These are phyloP conservation scores for Pseudorasbora parva DNA, from an alignment of 2,113 vertebrate genomes.

Conservation along the genomic window DNA sequence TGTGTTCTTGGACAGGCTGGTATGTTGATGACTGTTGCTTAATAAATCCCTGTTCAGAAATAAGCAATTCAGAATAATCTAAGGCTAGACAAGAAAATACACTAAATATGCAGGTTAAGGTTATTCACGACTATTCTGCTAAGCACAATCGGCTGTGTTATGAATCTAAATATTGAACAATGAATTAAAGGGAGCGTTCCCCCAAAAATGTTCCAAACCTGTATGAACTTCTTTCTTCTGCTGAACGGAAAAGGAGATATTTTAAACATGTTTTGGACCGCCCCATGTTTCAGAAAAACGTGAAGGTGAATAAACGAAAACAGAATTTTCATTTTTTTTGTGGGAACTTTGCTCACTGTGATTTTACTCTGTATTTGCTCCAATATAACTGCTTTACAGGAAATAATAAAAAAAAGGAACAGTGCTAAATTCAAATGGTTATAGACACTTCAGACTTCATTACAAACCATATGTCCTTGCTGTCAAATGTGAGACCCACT, in stretches of 20 bases:
- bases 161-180: background rate
- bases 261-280: too few species aligned
- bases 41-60: slow-evolving; percentile 18
- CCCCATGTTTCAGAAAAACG: too few species aligned
- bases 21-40: slow-evolving; percentile 1
- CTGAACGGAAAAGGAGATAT: too few species aligned
- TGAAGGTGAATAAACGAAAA: background rate
- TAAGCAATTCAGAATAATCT: background rate
- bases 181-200: too few species aligned
- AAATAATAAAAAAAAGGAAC: background rate
- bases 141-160: background rate
- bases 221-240: too few species aligned
- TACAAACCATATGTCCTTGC: background rate
- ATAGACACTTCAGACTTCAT: background rate
- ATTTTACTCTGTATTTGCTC: background rate
- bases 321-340: too few species aligned
- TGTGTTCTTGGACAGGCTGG: background rate
- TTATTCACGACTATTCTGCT: background rate
- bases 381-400: background rate
- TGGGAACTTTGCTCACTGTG: background rate
- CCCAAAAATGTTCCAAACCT: too few species aligned
- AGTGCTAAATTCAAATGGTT: background rate
- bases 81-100: background rate
- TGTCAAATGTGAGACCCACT: background rate
- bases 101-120: background rate